These are phyloP conservation scores for Semnornis frantzii DNA, from an alignment of 2,113 vertebrate genomes.

Conservation along the genomic window DNA sequence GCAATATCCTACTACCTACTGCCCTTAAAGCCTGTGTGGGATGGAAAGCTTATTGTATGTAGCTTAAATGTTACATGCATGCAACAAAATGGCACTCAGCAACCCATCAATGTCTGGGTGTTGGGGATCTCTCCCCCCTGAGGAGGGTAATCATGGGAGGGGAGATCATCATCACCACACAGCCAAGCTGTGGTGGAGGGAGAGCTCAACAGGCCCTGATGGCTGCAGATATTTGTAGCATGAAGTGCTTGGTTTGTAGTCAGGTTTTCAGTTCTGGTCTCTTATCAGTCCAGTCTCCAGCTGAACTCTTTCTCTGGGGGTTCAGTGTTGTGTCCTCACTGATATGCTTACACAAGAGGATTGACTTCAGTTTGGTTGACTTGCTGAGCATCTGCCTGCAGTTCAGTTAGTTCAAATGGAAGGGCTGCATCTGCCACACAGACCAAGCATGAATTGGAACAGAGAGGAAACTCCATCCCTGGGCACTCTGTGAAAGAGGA, in stretches of 20 bases:
- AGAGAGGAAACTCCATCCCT: neutral
- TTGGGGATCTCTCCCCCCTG: neutral
- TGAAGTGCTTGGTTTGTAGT: neutral
- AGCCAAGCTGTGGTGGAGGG: neutral
- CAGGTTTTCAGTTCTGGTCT: neutral
- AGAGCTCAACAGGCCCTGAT: neutral
- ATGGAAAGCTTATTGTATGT: neutral
- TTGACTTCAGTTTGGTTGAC: neutral
- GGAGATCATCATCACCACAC: neutral
- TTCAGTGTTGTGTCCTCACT: neutral
- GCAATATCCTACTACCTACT: neutral
- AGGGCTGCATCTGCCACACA: neutral
- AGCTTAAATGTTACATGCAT: neutral
- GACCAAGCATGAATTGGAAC: neutral
- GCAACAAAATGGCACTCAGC: neutral
- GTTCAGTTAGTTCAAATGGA: neutral
- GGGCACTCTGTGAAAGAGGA: fast-evolving
- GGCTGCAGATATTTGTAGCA: neutral
- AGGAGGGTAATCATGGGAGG: neutral
- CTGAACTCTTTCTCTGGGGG: fast-evolving
- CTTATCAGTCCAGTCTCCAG: neutral
- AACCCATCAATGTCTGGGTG: neutral
- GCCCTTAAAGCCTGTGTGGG: too few species aligned
- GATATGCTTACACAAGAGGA: neutral
- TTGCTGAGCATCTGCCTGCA: neutral